Percentiles rank a stretch among this genome's conserved stretches.
Evolutionary conservation across 2,113 vertebrate species (phyloP).

Genomic region (Microtus ochrogaster): DNA sequence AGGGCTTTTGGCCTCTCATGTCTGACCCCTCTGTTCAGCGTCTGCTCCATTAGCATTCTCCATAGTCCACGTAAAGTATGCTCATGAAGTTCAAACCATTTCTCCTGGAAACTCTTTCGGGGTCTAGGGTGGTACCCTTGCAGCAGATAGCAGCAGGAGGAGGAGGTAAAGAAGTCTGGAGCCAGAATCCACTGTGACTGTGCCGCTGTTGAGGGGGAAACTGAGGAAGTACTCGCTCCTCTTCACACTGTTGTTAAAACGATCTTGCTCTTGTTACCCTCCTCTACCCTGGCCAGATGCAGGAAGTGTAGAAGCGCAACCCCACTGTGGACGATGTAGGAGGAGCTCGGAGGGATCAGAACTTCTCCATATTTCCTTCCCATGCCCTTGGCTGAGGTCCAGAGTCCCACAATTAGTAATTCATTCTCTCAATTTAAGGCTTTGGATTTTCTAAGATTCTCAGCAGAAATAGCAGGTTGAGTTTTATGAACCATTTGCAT

Average conservation of each 20-base stretch:
- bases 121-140: conserved; percentile 51
- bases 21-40: conserved; percentile 80
- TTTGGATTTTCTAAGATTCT: conserved; percentile 35
- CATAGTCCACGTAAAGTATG: conserved; percentile 75
- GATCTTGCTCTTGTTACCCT: neutral
- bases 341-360: neutral
- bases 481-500: conserved; percentile 55
- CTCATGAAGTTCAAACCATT: conserved; percentile 80
- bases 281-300: neutral
- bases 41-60: conserved; percentile 83
- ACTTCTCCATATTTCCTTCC: neutral
- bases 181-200: neutral
- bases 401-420: conserved; percentile 10
- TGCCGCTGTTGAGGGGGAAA: neutral
- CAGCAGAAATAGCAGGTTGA: neutral
- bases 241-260: neutral
- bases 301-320: neutral
- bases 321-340: neutral
- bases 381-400: neutral
- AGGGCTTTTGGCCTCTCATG: conserved; percentile 79
- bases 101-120: conserved; percentile 53
- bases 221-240: neutral
- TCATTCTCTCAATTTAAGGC: conserved; percentile 39
- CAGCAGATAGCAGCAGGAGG: neutral
- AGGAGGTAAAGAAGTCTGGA: neutral